Percentiles rank a stretch among this genome's conserved stretches.
These are phyloP conservation scores for Pyralis farinalis DNA, from an alignment of 2,888 invertebrate genomes.

Conservation along the genomic window DNA sequence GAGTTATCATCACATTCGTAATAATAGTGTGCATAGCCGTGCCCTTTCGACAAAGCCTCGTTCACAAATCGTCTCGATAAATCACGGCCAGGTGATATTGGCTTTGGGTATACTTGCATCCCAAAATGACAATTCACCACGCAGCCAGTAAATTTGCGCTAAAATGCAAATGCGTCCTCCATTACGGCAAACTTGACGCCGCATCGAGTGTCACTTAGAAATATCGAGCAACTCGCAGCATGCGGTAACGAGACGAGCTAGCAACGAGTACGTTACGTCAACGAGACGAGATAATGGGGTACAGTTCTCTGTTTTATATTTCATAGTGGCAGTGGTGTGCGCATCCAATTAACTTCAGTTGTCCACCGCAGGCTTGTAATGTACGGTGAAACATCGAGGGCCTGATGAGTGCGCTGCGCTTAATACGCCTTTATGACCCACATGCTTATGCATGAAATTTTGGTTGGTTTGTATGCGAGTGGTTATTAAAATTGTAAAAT, in stretches of 20 bases:
- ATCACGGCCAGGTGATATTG: no score
- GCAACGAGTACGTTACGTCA: constrained; percentile 31
- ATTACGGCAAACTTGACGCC: constrained; percentile 16
- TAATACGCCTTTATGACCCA: constrained; percentile 46
- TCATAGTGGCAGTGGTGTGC: not conserved
- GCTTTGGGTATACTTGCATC: no score
- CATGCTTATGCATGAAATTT: constrained; percentile 22
- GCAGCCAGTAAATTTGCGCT: constrained; percentile 12
- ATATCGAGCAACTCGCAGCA: constrained; percentile 32
- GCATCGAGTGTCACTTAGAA: constrained; percentile 45
- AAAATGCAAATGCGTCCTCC: constrained; percentile 14
- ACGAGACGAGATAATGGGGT: constrained; percentile 31
- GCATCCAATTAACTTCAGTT: constrained; percentile 17
- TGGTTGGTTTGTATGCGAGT: constrained; percentile 2
- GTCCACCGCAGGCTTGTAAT: constrained; percentile 42
- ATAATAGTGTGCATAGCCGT: no score
- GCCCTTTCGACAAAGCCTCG: no score
- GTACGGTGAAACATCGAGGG: constrained; percentile 65
- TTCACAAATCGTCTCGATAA: no score
- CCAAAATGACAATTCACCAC: not conserved
- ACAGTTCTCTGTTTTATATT: not conserved
- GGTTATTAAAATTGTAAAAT: no score
- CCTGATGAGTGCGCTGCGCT: constrained; percentile 44
- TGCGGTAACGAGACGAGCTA: constrained; percentile 29
- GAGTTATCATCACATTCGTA: no score